These are phyloP conservation scores for Potorous gilbertii DNA, from an alignment of 2,797 vertebrate genomes.

Conservation along the genomic window DNA sequence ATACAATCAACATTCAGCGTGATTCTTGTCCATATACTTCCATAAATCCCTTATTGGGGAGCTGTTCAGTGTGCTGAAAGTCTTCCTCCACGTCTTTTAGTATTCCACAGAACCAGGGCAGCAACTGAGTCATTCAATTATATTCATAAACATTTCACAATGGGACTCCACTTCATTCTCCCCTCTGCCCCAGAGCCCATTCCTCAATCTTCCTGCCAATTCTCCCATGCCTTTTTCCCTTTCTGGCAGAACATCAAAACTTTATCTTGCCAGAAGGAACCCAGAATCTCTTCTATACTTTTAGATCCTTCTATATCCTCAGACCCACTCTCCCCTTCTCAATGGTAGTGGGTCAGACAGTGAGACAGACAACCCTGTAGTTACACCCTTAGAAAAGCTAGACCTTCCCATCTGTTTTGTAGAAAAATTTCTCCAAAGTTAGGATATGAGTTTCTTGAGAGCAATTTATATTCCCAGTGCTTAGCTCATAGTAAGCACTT, in stretches of 20 bases:
- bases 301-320: not conserved
- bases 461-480: not conserved
- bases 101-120: not conserved
- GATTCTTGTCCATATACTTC: not conserved
- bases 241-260: not conserved
- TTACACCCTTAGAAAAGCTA: not conserved
- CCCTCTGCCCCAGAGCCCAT: not conserved
- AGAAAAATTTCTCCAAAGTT: not conserved
- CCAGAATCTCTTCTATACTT: not conserved
- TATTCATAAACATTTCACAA: not conserved
- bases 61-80: not conserved
- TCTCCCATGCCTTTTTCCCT: not conserved
- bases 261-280: not conserved
- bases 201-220: not conserved
- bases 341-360: not conserved
- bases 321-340: not conserved
- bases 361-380: not conserved
- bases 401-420: not conserved
- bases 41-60: not conserved
- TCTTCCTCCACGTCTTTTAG: not conserved
- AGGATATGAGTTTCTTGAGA: not conserved
- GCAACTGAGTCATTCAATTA: not conserved
- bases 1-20: not conserved
- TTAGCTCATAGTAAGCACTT: not conserved
- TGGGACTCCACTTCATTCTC: not conserved